Evolutionary conservation across 2,797 vertebrate species (phyloP).

Genomic region (Xiphorhynchus erythropygius): DNA sequence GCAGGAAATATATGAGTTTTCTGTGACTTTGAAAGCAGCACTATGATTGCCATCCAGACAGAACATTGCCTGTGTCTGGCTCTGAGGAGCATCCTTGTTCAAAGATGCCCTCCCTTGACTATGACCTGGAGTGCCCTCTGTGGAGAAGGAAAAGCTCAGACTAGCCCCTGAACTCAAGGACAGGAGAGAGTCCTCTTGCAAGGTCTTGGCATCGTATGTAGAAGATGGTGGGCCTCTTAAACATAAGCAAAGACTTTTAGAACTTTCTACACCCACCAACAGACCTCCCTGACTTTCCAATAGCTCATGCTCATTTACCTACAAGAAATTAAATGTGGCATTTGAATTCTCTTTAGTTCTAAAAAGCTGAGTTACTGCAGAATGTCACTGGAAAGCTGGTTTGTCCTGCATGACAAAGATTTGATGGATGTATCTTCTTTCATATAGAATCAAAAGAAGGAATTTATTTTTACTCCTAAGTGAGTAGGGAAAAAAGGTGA

Average conservation of each 20-base stretch:
- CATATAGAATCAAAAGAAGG: not conserved
- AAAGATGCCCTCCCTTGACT: not conserved
- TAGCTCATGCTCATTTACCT: not conserved
- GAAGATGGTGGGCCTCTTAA: not conserved
- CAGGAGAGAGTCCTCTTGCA: not conserved
- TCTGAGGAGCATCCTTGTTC: not conserved
- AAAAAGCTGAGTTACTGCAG: not conserved
- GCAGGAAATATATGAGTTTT: not conserved
- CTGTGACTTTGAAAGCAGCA: not conserved
- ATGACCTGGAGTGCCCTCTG: not conserved
- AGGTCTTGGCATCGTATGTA: not conserved
- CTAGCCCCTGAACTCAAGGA: not conserved
- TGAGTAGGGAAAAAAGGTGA: not conserved
- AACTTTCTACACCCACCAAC: not conserved
- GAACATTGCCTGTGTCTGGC: not conserved
- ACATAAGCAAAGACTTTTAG: not conserved
- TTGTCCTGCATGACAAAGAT: not conserved
- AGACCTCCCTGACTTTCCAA: not conserved
- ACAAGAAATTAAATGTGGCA: not conserved
- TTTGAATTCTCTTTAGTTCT: not conserved
- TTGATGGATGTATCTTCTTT: not conserved
- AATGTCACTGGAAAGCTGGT: not conserved
- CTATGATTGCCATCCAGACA: not conserved
- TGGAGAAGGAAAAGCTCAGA: not conserved
- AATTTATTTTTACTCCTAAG: not conserved